These are phyloP conservation scores for Seriola rivoliana DNA, from an alignment of 2,113 vertebrate species.

Conservation along the genomic window DNA sequence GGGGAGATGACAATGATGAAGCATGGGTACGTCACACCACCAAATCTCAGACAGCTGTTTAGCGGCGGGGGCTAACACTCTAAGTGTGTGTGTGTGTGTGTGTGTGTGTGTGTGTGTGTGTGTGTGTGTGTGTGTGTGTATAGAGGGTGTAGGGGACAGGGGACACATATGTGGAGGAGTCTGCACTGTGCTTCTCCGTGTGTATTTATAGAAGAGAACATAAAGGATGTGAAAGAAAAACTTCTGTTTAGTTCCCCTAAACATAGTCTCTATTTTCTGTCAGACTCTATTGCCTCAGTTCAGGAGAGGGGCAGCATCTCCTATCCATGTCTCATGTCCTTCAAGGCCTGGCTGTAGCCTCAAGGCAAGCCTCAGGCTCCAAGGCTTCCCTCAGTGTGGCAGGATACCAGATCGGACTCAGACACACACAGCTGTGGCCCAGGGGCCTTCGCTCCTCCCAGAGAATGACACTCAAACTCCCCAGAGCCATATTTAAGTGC, in stretches of 20 bases:
- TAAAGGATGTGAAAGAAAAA: constrained; percentile 23
- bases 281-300: constrained; percentile 17
- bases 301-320: constrained; percentile 37
- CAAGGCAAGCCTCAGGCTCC: constrained; percentile 71
- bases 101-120: constrained; percentile 40
- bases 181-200: background rate
- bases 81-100: constrained; percentile 32
- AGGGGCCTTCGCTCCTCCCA: constrained; percentile 63
- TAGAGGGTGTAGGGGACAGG: constrained; percentile 41
- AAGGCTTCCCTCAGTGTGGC: constrained; percentile 73
- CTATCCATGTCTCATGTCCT: constrained; percentile 64
- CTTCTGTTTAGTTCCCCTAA: background rate
- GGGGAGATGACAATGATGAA: constrained; percentile 80
- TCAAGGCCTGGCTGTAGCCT: constrained; percentile 73
- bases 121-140: constrained; percentile 42
- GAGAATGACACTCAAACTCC: constrained; percentile 70
- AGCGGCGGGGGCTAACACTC: constrained; percentile 61
- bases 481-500: constrained; percentile 73
- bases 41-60: constrained; percentile 79
- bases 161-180: constrained; percentile 25
- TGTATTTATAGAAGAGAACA: constrained; percentile 24
- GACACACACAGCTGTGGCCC: constrained; percentile 76
- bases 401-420: constrained; percentile 76
- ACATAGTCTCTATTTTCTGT: constrained; percentile 18
- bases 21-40: constrained; percentile 37